Conservation (phyloP, 1,140 invertebrate species). For the Rhopalosiphum maidis region DNA sequence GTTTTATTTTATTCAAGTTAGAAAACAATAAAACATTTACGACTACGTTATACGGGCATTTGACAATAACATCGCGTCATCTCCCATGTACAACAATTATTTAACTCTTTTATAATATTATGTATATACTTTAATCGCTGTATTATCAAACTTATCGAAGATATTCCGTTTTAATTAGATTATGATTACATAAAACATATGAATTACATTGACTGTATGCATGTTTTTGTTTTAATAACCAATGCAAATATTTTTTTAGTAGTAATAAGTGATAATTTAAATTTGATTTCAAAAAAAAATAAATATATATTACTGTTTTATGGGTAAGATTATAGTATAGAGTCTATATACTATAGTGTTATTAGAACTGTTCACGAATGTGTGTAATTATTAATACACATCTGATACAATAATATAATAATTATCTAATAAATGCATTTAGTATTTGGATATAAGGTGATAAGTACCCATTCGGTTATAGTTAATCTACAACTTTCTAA, state of each 20-base stretch:
- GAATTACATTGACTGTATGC: background rate
- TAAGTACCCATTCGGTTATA: too few relatives aligned
- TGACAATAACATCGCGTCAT: background rate
- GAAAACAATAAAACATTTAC: constrained; percentile 3
- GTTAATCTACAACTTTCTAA: too few relatives aligned
- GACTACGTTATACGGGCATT: background rate
- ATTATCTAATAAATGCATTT: too few relatives aligned
- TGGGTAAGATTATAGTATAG: too few relatives aligned
- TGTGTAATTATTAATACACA: too few relatives aligned
- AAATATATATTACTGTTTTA: background rate
- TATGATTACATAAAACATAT: background rate
- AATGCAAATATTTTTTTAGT: background rate
- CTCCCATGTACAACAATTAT: background rate
- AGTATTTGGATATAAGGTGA: too few relatives aligned
- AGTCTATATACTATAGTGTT: too few relatives aligned
- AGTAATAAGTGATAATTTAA: background rate
- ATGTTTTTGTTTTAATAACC: background rate
- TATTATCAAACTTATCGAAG: background rate
- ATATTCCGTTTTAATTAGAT: background rate
- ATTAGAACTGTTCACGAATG: too few relatives aligned
- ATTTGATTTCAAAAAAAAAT: background rate
- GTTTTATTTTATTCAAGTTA: background rate
- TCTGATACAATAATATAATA: too few relatives aligned
- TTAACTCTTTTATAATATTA: background rate
- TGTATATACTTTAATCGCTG: background rate